These are phyloP conservation scores for Epicauta chinensis DNA, from an alignment of 1,140 invertebrate genomes.

Conservation along the genomic window DNA sequence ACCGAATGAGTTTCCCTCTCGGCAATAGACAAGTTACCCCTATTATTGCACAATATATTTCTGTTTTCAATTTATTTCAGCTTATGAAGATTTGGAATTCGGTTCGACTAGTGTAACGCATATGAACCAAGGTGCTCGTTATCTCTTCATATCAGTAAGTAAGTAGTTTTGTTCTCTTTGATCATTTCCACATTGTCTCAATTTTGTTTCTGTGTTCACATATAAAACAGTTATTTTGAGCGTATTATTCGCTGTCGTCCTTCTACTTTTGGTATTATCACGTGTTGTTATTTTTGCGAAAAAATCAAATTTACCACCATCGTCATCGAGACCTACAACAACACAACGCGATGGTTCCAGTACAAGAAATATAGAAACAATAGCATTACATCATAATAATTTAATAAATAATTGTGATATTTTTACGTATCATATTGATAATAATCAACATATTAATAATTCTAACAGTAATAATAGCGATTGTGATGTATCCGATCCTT, in stretches of 20 bases:
- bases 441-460: constrained; percentile 2
- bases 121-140: constrained; percentile 28
- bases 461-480: constrained; percentile 28
- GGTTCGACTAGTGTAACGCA: constrained; percentile 22
- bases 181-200: background rate
- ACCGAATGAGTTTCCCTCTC: too few relatives aligned
- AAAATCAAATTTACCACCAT: constrained; percentile 8
- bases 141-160: constrained; percentile 39
- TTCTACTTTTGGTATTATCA: constrained; percentile 36
- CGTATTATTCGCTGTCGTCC: constrained; percentile 35
- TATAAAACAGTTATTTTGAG: constrained; percentile 31
- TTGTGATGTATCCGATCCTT: constrained; percentile 30
- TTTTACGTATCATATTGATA: constrained; percentile 20
- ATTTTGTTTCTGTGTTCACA: background rate
- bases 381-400: background rate
- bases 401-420: constrained; percentile 14
- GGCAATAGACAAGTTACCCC: background rate
- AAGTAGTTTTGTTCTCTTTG: constrained; percentile 18
- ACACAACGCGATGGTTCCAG: constrained; percentile 2
- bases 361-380: background rate
- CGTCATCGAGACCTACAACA: constrained; percentile 23
- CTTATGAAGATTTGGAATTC: constrained; percentile 35
- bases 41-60: background rate
- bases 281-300: constrained; percentile 36
- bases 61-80: constrained; percentile 21